These are phyloP conservation scores for Diplodus puntazzo DNA, from an alignment of 2,797 vertebrate species.

Conservation along the genomic window DNA sequence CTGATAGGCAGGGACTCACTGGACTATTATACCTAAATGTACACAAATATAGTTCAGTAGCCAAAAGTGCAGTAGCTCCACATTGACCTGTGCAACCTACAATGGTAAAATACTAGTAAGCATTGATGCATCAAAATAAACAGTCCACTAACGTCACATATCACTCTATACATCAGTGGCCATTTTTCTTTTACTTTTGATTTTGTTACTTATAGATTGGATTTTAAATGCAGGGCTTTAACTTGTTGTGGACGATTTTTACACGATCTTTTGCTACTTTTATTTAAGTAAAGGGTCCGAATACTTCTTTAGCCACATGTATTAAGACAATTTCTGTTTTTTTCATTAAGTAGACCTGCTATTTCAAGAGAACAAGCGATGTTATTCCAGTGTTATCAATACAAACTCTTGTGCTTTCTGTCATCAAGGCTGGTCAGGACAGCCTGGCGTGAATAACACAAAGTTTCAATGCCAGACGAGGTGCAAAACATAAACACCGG, in stretches of 20 bases:
- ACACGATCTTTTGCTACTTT: background rate
- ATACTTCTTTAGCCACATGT: too few species aligned
- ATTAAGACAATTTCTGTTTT: background rate
- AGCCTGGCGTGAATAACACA: background rate
- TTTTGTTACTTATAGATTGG: too few species aligned
- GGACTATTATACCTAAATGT: too few species aligned
- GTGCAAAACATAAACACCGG: constrained; percentile 46
- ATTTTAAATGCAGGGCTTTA: background rate
- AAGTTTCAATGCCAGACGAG: constrained; percentile 26
- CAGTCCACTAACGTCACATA: too few species aligned
- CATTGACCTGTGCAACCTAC: too few species aligned
- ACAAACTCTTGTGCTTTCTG: constrained; percentile 35
- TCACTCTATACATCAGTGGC: too few species aligned
- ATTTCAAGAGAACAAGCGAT: constrained; percentile 1
- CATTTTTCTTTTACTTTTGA: too few species aligned
- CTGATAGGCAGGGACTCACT: too few species aligned
- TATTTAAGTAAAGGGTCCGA: background rate
- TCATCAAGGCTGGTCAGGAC: constrained; percentile 25
- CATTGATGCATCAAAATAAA: too few species aligned
- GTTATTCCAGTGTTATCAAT: constrained; percentile 38
- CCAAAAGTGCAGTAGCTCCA: too few species aligned
- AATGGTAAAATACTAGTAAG: too few species aligned
- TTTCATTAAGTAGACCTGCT: background rate
- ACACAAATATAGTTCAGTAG: too few species aligned
- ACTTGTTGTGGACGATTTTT: background rate